A percentile compares a stretch with the other conserved stretches of the same genome.
Evolutionary conservation across 2,797 vertebrate genomes (phyloP).

Genomic region (Malacoraja senta): DNA sequence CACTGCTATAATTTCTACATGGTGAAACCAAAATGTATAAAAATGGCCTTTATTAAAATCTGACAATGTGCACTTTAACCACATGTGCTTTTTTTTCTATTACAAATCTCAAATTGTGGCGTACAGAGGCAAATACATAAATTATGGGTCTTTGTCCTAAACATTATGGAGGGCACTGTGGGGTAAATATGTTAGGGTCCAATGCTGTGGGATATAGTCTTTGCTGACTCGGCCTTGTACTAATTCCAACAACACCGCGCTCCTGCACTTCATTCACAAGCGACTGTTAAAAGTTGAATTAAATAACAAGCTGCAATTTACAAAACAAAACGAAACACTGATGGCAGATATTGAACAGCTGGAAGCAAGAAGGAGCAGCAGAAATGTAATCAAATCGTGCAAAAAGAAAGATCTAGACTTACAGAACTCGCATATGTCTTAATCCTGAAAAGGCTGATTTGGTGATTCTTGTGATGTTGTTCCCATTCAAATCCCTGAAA

Average conservation of each 20-base stretch:
- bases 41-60: too few species aligned
- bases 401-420: constrained; percentile 58
- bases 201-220: neutral
- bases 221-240: neutral
- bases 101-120: too few species aligned
- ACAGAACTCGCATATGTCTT: constrained; percentile 88
- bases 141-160: too few species aligned
- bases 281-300: constrained; percentile 25
- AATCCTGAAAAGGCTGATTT: constrained; percentile 91
- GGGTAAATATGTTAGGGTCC: neutral
- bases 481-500: constrained; percentile 88
- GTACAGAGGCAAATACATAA: too few species aligned
- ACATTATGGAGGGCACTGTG: too few species aligned
- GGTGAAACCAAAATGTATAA: too few species aligned
- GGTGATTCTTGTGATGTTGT: constrained; percentile 94
- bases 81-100: too few species aligned
- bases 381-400: neutral
- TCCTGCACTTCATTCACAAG: constrained; percentile 25
- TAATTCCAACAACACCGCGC: neutral
- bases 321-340: neutral
- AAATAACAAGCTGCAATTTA: neutral
- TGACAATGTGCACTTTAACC: too few species aligned
- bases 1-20: too few species aligned
- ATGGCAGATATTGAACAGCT: constrained; percentile 38
- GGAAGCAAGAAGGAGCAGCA: constrained; percentile 36